These are phyloP conservation scores for Antidorcas marsupialis DNA, from an alignment of 2,113 vertebrate genomes.

Conservation along the genomic window DNA sequence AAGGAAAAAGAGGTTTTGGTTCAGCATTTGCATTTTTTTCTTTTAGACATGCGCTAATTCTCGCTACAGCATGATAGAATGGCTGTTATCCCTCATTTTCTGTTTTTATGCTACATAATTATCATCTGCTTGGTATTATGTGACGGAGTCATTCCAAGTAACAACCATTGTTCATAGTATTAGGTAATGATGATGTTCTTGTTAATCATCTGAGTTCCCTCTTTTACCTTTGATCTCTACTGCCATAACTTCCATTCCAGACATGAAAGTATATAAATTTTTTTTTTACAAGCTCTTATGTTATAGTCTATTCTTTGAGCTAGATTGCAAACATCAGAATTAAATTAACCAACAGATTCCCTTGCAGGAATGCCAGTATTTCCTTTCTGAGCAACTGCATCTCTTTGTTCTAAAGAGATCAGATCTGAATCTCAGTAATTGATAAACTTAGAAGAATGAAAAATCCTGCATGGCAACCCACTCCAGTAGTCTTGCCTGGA, in stretches of 20 bases:
- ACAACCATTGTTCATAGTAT: not conserved
- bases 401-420: not conserved
- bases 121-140: not conserved
- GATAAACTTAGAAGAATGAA: not conserved
- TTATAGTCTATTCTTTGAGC: not conserved
- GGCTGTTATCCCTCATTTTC: not conserved
- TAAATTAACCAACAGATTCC: not conserved
- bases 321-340: not conserved
- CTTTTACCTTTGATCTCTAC: conserved; percentile 37
- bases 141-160: conserved; percentile 27
- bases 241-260: not conserved
- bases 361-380: not conserved
- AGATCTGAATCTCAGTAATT: not conserved
- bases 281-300: not conserved
- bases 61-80: not conserved
- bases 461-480: not conserved
- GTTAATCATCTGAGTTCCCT: not conserved
- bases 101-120: conserved; percentile 21
- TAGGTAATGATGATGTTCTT: not conserved
- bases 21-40: not conserved
- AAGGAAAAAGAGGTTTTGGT: not conserved
- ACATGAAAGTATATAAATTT: not conserved
- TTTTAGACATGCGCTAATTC: not conserved
- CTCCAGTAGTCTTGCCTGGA: not conserved
- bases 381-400: not conserved